phyloP scores from a whole-genome alignment of 2,113 vertebrate genomes.

The Tamias sibiricus region DNA sequence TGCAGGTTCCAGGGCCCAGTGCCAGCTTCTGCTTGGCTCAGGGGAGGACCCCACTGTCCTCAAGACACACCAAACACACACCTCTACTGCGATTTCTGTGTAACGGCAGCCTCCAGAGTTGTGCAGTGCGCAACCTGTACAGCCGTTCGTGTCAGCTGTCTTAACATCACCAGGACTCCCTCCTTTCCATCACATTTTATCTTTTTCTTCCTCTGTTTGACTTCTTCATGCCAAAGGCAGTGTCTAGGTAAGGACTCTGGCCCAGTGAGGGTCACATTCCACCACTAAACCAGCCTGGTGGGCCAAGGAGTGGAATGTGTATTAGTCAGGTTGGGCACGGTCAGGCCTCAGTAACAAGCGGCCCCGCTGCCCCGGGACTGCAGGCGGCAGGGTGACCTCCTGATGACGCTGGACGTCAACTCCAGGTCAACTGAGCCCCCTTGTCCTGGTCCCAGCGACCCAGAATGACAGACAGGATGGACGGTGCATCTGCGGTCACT shows the following conservation, averaged over 20 bases:
- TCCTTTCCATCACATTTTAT: neutral
- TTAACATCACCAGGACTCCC: neutral
- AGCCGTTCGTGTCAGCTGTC: neutral
- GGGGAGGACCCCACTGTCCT: neutral
- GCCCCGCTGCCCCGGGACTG: too few relatives aligned
- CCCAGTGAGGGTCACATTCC: neutral
- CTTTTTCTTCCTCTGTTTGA: too few relatives aligned
- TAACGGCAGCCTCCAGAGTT: neutral
- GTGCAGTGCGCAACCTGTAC: neutral
- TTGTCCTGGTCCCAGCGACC: too few relatives aligned
- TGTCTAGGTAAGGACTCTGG: neutral
- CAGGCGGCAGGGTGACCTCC: too few relatives aligned
- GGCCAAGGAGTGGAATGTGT: neutral
- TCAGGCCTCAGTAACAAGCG: neutral
- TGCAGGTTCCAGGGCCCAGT: neutral
- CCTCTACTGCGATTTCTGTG: neutral
- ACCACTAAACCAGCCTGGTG: neutral
- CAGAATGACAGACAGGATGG: too few relatives aligned
- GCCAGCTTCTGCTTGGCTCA: neutral
- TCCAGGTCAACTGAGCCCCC: too few relatives aligned
- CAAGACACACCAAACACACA: neutral
- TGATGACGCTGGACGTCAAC: too few relatives aligned
- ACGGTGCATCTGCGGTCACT: too few relatives aligned
- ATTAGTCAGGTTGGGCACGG: neutral
- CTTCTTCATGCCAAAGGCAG: neutral